Evolutionary conservation across 1,140 invertebrate genomes (phyloP).

Genomic region (Trinorchestia longiramus): DNA sequence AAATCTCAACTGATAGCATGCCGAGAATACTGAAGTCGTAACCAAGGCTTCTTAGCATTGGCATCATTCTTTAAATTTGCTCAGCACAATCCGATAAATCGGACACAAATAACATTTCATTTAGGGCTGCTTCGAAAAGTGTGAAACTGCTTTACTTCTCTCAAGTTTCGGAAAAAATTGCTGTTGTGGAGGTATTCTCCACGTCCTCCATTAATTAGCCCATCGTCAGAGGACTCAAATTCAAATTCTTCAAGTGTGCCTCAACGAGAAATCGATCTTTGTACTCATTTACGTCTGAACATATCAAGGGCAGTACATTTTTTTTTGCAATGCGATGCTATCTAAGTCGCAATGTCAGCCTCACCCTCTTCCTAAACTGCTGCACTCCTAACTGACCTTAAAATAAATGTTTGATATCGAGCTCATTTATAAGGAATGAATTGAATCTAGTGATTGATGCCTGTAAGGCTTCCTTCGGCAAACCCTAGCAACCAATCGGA

Average conservation of each 20-base stretch:
- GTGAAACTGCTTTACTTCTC: background rate
- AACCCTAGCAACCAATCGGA: background rate
- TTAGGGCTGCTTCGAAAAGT: background rate
- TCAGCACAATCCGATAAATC: background rate
- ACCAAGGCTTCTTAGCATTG: background rate
- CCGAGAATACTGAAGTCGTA: background rate
- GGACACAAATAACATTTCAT: background rate
- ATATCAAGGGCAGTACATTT: background rate
- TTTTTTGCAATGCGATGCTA: background rate
- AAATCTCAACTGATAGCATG: background rate
- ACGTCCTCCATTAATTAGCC: background rate
- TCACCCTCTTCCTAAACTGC: background rate
- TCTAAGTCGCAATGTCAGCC: background rate
- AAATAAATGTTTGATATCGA: background rate
- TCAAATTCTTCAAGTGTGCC: background rate
- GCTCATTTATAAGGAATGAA: background rate
- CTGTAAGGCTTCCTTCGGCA: background rate
- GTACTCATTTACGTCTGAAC: background rate
- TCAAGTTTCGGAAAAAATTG: background rate
- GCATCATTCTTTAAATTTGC: background rate
- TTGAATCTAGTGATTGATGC: background rate
- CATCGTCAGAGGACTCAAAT: background rate
- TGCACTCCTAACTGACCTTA: background rate
- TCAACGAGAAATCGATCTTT: background rate
- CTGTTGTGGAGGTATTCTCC: background rate